A percentile compares a stretch with the other conserved stretches of the same genome.
phyloP scores from a whole-genome alignment of 2,888 invertebrate genomes.

The Rhamphomyia laevipes region DNA sequence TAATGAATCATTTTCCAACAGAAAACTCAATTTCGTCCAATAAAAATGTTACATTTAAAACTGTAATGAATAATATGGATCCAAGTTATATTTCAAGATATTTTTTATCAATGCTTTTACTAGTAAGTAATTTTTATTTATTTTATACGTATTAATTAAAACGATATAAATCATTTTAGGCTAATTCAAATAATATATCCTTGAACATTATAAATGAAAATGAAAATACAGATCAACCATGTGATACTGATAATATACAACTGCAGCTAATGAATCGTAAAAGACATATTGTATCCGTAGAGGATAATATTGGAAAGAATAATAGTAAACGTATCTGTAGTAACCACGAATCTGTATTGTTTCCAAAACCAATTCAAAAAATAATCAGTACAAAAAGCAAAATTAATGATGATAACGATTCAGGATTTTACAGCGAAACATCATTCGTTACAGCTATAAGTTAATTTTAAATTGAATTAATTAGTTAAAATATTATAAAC shows the following conservation, averaged over 20 bases:
- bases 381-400: neutral
- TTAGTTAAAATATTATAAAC: too few relatives aligned
- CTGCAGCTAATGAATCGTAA: conserved; percentile 23
- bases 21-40: neutral
- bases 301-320: conserved; percentile 27
- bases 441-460: neutral
- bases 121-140: conserved; percentile 21
- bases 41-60: conserved; percentile 18
- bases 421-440: conserved; percentile 6
- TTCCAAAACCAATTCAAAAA: conserved; percentile 6
- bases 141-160: neutral
- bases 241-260: conserved; percentile 20
- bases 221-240: conserved; percentile 19
- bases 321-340: neutral
- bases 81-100: conserved; percentile 23
- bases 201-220: conserved; percentile 17
- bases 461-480: too few relatives aligned
- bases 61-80: conserved; percentile 27
- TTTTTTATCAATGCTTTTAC: conserved; percentile 27
- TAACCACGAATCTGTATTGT: neutral
- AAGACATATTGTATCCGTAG: conserved; percentile 25
- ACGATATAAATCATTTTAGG: conserved; percentile 14
- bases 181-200: conserved; percentile 26
- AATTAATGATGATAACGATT: conserved; percentile 8
- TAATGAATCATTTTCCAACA: conserved; percentile 22